Percentiles rank a stretch among this genome's conserved stretches.
phyloP scores from a whole-genome alignment of 1,140 invertebrate species.

The Drosophila arawakana region DNA sequence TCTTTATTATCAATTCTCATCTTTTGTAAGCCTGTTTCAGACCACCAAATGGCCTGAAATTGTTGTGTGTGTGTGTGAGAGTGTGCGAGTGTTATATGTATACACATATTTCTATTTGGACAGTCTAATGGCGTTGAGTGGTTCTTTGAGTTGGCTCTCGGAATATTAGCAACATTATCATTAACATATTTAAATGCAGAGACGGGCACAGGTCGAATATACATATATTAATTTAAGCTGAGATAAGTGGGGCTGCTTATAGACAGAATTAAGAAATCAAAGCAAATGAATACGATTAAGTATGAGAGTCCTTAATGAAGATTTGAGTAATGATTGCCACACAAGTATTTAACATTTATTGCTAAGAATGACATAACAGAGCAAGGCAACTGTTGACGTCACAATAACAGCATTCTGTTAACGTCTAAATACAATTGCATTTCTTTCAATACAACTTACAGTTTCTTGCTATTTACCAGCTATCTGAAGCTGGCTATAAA shows the following conservation, averaged over 20 bases:
- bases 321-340: not conserved
- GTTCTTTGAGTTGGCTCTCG: conserved; percentile 35
- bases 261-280: conserved; percentile 6
- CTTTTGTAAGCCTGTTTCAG: conserved; percentile 31
- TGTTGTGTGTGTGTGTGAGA: conserved; percentile 17
- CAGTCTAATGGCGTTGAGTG: conserved; percentile 61
- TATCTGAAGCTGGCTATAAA: not conserved
- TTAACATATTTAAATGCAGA: conserved; percentile 77
- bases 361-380: not conserved
- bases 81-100: conserved; percentile 25
- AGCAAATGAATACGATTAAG: conserved; percentile 5
- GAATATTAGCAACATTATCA: conserved; percentile 57
- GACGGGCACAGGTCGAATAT: conserved; percentile 14
- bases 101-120: conserved; percentile 39
- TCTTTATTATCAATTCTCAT: conserved; percentile 63
- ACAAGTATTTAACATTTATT: not conserved
- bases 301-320: not conserved
- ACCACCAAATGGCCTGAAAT: conserved; percentile 27
- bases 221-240: conserved; percentile 16
- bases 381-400: not conserved
- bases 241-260: not conserved
- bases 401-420: not conserved
- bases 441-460: too few relatives aligned
- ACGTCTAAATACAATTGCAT: not conserved
- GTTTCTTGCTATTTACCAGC: not conserved